Evolutionary conservation across 2,888 invertebrate genomes (phyloP), one percentile per base, ranked within the genome.

Genomic region (Zaprionus lineosus): DNA sequence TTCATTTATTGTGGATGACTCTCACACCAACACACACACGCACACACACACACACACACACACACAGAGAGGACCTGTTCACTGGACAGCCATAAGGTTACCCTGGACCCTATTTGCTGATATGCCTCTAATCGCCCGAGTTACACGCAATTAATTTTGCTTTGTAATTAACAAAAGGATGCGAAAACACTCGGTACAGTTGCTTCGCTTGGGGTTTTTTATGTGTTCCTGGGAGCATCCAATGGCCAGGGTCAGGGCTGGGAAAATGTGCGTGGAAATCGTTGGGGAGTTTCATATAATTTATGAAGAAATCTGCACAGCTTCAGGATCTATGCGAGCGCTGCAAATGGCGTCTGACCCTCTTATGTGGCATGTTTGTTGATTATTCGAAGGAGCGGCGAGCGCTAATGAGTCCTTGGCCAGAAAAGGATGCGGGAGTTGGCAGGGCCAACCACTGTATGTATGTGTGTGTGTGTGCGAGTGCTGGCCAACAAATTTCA

Each of bases 71-170:
- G n/a, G n/a, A n/a, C n/a, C n/a, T n/a, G n/a, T n/a, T n/a, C n/a
- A n/a, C n/a, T n/a, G n/a, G n/a, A n/a, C n/a, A n/a, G n/a, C n/a
- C n/a, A n/a, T n/a, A n/a, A n/a, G n/a, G 50, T 48, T 28, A 18
- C 9, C 18, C 36, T 26, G 11, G n/a, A 39, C 8, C 12, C 21
- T 8, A 16, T 24, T 24, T 43, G 34, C 81, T 52, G 67, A 71
- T 77, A 53, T 55, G 74, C 52, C 64, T 53, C 76, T 82, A 82
- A 82, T 82, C 81, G 82, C 44, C 52, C 31, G 55, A 71, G 78
- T 84, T 82, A 82, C 81, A 84, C 76, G 65, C 84, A 78, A 82
- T 82, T 82, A 82, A 84, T 82, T 81, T 65, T 74, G 73, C 73
- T 78, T 82, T 71, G 84, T 84, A 76, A 84, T 81, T 81, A 76